Evolutionary conservation across 2,797 vertebrate species (phyloP).

Genomic region (Dendrocincla fuliginosa): DNA sequence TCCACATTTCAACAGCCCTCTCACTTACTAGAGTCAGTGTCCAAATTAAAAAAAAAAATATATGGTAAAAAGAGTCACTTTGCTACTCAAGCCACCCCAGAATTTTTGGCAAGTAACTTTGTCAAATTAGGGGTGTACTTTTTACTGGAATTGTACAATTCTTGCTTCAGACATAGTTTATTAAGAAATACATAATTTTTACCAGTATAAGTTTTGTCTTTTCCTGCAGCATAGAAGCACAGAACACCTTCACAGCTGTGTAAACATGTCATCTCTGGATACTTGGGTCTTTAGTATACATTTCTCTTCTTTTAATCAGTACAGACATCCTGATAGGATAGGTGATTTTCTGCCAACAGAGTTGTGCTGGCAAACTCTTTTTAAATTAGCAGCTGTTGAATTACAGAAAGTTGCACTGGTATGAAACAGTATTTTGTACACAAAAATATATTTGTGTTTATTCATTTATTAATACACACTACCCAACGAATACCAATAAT

Average conservation of each 20-base stretch:
- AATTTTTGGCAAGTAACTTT: not conserved
- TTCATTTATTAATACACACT: not conserved
- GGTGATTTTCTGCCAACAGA: not conserved
- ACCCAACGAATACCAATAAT: not conserved
- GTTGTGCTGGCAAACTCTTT: not conserved
- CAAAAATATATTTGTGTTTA: not conserved
- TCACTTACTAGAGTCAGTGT: not conserved
- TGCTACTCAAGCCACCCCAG: fast-evolving
- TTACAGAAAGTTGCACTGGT: not conserved
- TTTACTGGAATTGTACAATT: not conserved
- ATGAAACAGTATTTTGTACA: not conserved
- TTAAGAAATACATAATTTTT: not conserved
- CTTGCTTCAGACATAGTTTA: not conserved
- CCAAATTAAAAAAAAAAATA: not conserved
- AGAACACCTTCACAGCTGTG: not conserved
- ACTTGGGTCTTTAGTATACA: not conserved
- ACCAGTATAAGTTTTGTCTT: not conserved
- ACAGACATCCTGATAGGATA: not conserved
- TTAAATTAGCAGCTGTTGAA: not conserved
- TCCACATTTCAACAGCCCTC: not conserved
- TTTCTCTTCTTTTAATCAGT: not conserved
- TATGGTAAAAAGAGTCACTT: not conserved
- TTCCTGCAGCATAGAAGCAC: not conserved
- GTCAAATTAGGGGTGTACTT: not conserved
- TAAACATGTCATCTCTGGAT: not conserved